These are phyloP conservation scores for Aplysia californica DNA, from an alignment of 1,140 invertebrate species.

Conservation along the genomic window DNA sequence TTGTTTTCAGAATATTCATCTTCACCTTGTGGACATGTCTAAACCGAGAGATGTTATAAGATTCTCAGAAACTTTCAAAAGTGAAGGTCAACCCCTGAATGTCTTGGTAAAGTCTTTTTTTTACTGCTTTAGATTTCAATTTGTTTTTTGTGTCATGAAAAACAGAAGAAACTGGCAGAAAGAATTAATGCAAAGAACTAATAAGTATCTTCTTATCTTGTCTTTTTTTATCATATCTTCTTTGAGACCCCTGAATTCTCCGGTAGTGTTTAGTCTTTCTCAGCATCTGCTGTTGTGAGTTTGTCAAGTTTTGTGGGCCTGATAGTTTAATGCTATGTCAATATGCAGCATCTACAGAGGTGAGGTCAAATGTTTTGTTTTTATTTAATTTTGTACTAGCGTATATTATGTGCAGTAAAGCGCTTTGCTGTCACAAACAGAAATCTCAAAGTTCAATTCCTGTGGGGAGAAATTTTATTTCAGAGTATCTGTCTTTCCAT, in stretches of 20 bases:
- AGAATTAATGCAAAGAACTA: background rate
- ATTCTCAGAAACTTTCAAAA: constrained; percentile 67
- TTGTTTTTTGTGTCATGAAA: no score
- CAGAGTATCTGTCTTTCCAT: no score
- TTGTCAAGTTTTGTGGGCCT: no score
- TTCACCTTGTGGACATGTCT: constrained; percentile 69
- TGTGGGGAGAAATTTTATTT: no score
- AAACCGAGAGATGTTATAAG: constrained; percentile 65
- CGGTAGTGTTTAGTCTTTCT: background rate
- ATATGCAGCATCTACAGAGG: no score
- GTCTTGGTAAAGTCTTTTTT: constrained; percentile 58
- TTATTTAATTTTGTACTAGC: no score
- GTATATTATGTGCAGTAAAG: no score
- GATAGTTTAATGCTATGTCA: no score
- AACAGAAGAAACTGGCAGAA: background rate
- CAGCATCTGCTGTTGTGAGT: background rate
- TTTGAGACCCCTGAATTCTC: background rate
- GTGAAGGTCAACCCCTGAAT: constrained; percentile 60
- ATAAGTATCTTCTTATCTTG: background rate
- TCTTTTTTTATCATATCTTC: background rate
- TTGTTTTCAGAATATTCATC: constrained; percentile 63
- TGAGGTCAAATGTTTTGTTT: no score
- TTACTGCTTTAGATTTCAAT: background rate
- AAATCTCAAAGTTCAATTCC: no score
- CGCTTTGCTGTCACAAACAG: no score